Evolutionary conservation across 1,140 invertebrate genomes (phyloP).

Genomic region (Zelostemma sp.): DNA sequence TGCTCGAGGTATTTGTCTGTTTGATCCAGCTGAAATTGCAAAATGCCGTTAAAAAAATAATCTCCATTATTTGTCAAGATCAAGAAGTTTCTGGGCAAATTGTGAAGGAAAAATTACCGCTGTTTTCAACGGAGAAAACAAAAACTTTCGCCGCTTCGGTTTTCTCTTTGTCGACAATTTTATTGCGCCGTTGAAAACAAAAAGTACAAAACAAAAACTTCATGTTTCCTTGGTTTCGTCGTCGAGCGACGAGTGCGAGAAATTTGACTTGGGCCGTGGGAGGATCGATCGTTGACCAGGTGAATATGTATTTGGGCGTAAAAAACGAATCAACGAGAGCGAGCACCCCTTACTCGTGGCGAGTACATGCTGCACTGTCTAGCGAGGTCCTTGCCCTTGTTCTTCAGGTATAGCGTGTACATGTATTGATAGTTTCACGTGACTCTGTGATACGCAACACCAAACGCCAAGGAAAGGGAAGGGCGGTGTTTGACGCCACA

Average conservation of each 20-base stretch:
- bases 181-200: slow-evolving; percentile 60
- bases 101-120: slow-evolving; percentile 14
- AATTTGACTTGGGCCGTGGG: background rate
- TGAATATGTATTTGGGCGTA: slow-evolving; percentile 29
- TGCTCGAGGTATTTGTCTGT: slow-evolving; percentile 57
- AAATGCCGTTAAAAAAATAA: slow-evolving; percentile 8
- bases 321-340: slow-evolving; percentile 20
- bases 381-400: slow-evolving; percentile 67
- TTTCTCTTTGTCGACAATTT: slow-evolving; percentile 52
- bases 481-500: slow-evolving; percentile 24
- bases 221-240: slow-evolving; percentile 39
- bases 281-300: slow-evolving; percentile 16
- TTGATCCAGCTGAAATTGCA: slow-evolving; percentile 58
- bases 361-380: slow-evolving; percentile 50
- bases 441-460: slow-evolving; percentile 33
- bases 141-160: slow-evolving; percentile 11
- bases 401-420: slow-evolving; percentile 49
- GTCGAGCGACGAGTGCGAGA: background rate
- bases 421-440: slow-evolving; percentile 63
- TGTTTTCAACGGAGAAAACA: slow-evolving; percentile 20
- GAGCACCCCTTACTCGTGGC: slow-evolving; percentile 22
- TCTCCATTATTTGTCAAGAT: background rate
- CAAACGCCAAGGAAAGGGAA: slow-evolving; percentile 22
- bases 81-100: background rate
- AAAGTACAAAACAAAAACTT: slow-evolving; percentile 57